phyloP scores from a whole-genome alignment of 2,888 invertebrate genomes.

The Synanthedon andrenaeformis region DNA sequence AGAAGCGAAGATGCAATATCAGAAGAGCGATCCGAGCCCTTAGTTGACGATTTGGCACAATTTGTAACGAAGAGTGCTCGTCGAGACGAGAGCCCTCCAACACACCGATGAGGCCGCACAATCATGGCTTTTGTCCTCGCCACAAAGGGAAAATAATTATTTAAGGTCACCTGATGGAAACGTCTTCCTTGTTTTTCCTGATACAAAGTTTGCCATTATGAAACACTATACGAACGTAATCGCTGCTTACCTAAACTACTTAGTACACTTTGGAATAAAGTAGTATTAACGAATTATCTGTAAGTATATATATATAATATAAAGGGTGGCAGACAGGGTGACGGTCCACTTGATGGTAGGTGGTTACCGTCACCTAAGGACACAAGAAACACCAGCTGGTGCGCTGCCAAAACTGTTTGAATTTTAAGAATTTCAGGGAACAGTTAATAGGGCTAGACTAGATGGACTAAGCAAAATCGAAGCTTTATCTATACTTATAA shows the following conservation, averaged over 20 bases:
- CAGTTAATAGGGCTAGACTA: too few relatives aligned
- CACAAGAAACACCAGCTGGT: too few relatives aligned
- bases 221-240: not conserved
- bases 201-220: not conserved
- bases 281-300: too few relatives aligned
- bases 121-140: slow-evolving; percentile 39
- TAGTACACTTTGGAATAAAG: too few relatives aligned
- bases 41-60: slow-evolving; percentile 57
- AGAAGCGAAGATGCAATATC: slow-evolving; percentile 25
- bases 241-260: not conserved
- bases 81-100: slow-evolving; percentile 22
- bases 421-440: too few relatives aligned
- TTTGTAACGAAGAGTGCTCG: slow-evolving; percentile 42
- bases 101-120: slow-evolving; percentile 36
- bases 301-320: too few relatives aligned
- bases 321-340: too few relatives aligned
- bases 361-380: too few relatives aligned
- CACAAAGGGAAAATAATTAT: slow-evolving; percentile 36
- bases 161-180: slow-evolving; percentile 26
- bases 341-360: too few relatives aligned
- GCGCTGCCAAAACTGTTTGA: too few relatives aligned
- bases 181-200: slow-evolving; percentile 21
- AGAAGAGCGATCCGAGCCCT: slow-evolving; percentile 36
- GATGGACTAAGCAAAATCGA: too few relatives aligned
- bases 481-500: too few relatives aligned